A percentile compares a stretch with the other conserved stretches of the same genome.
Evolutionary conservation across 2,797 vertebrate species (phyloP).

Genomic region (Halcyon smyrnensis): DNA sequence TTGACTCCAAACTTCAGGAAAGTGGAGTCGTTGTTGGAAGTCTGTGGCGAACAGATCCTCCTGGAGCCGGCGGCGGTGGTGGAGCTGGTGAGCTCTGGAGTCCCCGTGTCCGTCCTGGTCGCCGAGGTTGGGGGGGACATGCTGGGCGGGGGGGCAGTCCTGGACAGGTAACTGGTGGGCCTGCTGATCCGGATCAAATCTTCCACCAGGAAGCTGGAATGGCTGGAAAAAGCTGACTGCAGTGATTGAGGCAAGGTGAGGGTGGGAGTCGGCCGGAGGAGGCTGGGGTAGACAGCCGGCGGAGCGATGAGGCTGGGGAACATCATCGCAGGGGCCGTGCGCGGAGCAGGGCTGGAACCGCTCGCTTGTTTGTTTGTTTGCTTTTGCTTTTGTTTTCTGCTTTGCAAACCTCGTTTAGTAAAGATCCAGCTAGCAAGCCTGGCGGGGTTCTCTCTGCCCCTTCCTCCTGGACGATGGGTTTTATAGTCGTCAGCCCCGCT

Average conservation of each 20-base stretch:
- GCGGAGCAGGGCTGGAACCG: not conserved
- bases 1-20: constrained; percentile 96
- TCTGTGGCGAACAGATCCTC: constrained; percentile 78
- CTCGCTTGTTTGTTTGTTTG: not conserved
- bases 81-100: constrained; percentile 70
- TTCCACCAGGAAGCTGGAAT: constrained; percentile 92
- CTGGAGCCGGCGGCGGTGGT: constrained; percentile 55
- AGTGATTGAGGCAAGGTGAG: constrained; percentile 86
- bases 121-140: constrained; percentile 80
- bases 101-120: constrained; percentile 72
- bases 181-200: constrained; percentile 90
- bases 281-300: constrained; percentile 89
- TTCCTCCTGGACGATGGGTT: constrained; percentile 79
- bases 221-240: constrained; percentile 84
- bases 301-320: constrained; percentile 91
- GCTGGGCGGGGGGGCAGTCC: constrained; percentile 77
- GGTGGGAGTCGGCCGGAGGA: constrained; percentile 85
- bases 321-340: constrained; percentile 85
- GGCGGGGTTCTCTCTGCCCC: constrained; percentile 79
- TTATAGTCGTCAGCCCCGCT: constrained; percentile 87
- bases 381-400: constrained; percentile 37
- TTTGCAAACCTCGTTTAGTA: constrained; percentile 54
- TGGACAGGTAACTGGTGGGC: constrained; percentile 83
- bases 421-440: constrained; percentile 76
- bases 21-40: constrained; percentile 78